A percentile compares a stretch with the other conserved stretches of the same genome.
phyloP scores from a whole-genome alignment of 2,797 vertebrate species.

The Hipposideros larvatus region DNA sequence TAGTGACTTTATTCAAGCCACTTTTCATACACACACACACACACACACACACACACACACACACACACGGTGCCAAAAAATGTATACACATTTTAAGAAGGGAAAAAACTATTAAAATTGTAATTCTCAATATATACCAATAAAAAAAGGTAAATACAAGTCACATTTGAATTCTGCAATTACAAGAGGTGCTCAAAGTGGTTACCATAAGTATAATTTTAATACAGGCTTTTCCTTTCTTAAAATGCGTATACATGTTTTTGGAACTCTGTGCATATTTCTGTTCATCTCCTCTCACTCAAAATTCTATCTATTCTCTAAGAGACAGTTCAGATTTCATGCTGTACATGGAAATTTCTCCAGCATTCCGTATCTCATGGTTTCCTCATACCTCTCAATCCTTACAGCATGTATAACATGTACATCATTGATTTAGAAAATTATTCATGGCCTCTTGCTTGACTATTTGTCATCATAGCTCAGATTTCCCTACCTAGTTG shows the following conservation, averaged over 20 bases:
- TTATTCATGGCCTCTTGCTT: not conserved
- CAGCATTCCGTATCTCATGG: not conserved
- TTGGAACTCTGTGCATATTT: too few species aligned
- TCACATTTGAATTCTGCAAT: too few species aligned
- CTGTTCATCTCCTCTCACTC: not conserved
- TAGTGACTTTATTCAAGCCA: not conserved
- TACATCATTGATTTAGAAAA: constrained; percentile 4
- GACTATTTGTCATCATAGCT: not conserved
- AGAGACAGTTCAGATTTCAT: not conserved
- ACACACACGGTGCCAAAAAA: too few species aligned
- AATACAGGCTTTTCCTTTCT: too few species aligned
- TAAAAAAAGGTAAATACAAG: too few species aligned
- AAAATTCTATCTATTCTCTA: not conserved
- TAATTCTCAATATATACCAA: too few species aligned
- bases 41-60: too few species aligned
- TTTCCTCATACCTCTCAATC: not conserved
- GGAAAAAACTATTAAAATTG: too few species aligned
- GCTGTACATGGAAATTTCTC: not conserved
- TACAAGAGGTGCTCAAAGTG: too few species aligned
- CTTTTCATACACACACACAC: not conserved
- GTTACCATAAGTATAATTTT: too few species aligned
- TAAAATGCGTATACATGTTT: too few species aligned
- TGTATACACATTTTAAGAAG: too few species aligned
- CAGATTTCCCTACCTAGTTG: not conserved
- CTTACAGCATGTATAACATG: not conserved